Conservation (phyloP, 2,113 vertebrate genomes). For the Empidonax alnorum region DNA sequence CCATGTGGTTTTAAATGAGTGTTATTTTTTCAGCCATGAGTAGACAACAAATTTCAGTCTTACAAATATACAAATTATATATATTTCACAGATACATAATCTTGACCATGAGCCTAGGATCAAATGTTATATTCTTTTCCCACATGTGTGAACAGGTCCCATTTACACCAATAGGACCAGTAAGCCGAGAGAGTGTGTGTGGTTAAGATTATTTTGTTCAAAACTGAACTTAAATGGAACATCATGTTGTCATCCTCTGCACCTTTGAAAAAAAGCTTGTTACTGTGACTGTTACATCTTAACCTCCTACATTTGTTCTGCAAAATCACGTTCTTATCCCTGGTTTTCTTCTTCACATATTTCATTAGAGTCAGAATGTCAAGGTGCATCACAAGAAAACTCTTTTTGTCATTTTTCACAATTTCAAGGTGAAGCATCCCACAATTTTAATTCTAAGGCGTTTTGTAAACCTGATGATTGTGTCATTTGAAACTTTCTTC, state of each 20-base stretch:
- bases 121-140: neutral
- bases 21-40: neutral
- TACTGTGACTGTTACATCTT: neutral
- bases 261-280: neutral
- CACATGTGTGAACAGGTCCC: neutral
- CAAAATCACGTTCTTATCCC: neutral
- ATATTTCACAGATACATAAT: neutral
- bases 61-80: neutral
- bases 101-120: neutral
- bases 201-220: neutral
- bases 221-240: neutral
- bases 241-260: neutral
- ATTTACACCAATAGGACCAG: neutral
- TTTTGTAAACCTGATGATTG: neutral
- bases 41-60: neutral
- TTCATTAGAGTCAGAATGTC: neutral
- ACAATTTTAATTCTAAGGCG: neutral
- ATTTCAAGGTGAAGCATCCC: neutral
- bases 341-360: neutral
- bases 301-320: neutral
- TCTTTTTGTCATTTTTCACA: neutral
- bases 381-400: neutral
- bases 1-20: neutral
- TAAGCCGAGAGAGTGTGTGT: neutral
- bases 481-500: neutral